Evolutionary conservation across 2,113 vertebrate genomes (phyloP), one percentile per base, ranked within the genome.

Genomic region (Onychostruthus taczanowskii): DNA sequence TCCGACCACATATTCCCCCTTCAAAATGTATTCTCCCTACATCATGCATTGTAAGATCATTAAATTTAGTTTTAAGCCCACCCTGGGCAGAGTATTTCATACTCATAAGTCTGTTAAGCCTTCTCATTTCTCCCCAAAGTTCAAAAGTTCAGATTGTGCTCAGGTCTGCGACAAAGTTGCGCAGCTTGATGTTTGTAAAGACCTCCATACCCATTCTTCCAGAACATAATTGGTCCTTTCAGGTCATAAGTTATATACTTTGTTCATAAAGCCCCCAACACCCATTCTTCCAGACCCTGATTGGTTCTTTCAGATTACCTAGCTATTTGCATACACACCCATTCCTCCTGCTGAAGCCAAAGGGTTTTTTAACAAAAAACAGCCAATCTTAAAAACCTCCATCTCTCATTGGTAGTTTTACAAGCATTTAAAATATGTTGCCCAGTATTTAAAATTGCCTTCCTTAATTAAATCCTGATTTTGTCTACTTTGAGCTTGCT

Each of bases 61-160:
- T 59, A 50, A 43, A 35, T 31, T 50, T 11, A 86, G 26, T 27
- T 50, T 67, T 35, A 67, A 43, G 21, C 13, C 37, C 26, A 50
- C 21, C 44, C 21, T 43, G 26, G 37, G 11, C 31, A 31, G 35
- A 59, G 44, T 59, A 35, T 16, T 21, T 56, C 27, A 43, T 35
- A 8, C 10, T 26, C 4, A 0, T 7, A 21, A 58, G 2, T 26
- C 26, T 17, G 26, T 59, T 31, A 50, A 31, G 3, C 11, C 11
- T 67, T 16, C 5, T 43, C 16, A 67, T 30, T 59, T 50, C 7
- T 6, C 16, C 8, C 26, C 31, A 8, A 76, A 43, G 26, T 75
- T 66, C 30, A 26, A 16, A 66, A 66, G 13, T 41, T 75, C 24
- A 41, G 10, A 76, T 5, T 76, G 61, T 21, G 16, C 52, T 35